Evolutionary conservation across 2,888 invertebrate genomes (phyloP), one percentile per base, ranked within the genome.

Genomic region (Galerucella calmariensis): DNA sequence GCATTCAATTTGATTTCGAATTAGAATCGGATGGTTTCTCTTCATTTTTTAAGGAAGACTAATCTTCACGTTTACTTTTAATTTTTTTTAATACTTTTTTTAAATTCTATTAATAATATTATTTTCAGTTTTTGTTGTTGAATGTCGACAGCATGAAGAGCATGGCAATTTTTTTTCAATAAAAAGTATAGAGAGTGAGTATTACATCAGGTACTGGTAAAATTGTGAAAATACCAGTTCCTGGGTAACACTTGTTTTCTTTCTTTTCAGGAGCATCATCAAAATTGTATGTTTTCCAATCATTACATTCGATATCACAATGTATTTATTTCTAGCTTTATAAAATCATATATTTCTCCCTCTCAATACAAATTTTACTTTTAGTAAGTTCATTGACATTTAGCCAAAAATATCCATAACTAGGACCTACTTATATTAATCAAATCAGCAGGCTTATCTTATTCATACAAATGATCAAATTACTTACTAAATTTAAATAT

Each of bases 171-270:
- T 35, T 53, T 51, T 69, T 77, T 86, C 84, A 81, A 83, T 84
- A 90, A 91, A 82, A 81, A 89, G 88, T 90, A 89, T 90, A 90
- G 93, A 90, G 90, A 91, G 90, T 95, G 97, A 97, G 97, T 97
- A 97, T 97, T 97, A 96, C 96, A 96, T 97, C 97, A 97, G 97
- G 97, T 97, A 97, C 97, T 97, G 97, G 97, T 94, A 78, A 81
- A 86, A 84, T 84, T 82, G 83, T 84, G 84, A 83, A 85, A 79
- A 85, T 82, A 84, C 80, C 97, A 94, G 97, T 96, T 92, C 91
- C 94, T 95, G 94, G 94, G 95, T 96, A 93, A 96, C 95, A 95
- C 96, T 97, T 93, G 90, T 92, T 91, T 90, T 90, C 89, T 89
- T 86, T 68, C 81, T 83, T 83, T 81, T 76, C 6, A n/a, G 44